A percentile compares a stretch with the other conserved stretches of the same genome.
phyloP scores from a whole-genome alignment of 2,888 invertebrate genomes.

The Drosophila ochracea region DNA sequence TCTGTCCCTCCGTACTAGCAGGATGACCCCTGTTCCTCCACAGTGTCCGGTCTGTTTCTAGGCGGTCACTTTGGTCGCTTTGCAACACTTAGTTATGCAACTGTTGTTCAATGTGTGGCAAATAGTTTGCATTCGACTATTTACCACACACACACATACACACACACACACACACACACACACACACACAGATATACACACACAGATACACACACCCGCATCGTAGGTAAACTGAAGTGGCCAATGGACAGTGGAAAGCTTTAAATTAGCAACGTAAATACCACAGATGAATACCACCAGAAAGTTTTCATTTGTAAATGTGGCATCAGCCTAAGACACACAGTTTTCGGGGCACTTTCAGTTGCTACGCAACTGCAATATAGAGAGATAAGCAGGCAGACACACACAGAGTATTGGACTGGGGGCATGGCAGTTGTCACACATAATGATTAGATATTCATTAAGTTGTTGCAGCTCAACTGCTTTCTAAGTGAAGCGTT shows the following conservation, averaged over 20 bases:
- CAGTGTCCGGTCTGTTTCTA: conserved; percentile 22
- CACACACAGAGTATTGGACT: neutral
- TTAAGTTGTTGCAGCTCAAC: conserved; percentile 59
- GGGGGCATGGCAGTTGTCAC: conserved; percentile 44
- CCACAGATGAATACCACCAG: conserved; percentile 19
- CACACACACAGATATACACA: neutral
- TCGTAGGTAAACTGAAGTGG: conserved; percentile 39
- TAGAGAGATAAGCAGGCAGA: conserved; percentile 20
- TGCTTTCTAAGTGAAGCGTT: conserved; percentile 50
- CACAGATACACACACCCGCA: conserved; percentile 1
- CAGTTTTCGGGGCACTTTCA: conserved; percentile 17
- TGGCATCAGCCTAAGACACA: conserved; percentile 26
- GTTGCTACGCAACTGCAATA: conserved; percentile 11
- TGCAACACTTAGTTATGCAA: conserved; percentile 58
- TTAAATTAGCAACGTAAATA: conserved; percentile 70
- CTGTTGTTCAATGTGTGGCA: conserved; percentile 75
- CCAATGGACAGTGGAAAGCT: conserved; percentile 43
- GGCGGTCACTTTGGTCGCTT: conserved; percentile 48
- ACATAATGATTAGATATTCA: conserved; percentile 60
- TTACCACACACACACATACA: conserved; percentile 51
- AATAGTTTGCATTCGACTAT: conserved; percentile 71
- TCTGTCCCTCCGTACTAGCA: neutral
- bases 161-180: neutral
- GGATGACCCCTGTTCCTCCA: neutral
- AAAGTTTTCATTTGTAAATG: conserved; percentile 43